Percentiles rank a stretch among this genome's conserved stretches.
Conservation (phyloP, 2,797 vertebrate genomes). For the Serranus cabrilla region DNA sequence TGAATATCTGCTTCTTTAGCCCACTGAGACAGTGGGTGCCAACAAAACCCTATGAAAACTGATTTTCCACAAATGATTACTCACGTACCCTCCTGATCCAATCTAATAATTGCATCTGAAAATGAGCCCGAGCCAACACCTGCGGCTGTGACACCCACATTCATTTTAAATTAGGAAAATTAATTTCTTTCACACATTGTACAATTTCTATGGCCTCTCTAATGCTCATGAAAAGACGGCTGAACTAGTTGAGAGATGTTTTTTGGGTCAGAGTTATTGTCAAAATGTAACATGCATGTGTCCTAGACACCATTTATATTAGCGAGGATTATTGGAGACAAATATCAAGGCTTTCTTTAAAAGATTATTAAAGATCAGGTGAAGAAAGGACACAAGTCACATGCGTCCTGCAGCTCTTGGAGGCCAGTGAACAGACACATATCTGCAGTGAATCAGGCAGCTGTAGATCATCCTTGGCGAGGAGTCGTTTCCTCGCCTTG, state of each 20-base stretch:
- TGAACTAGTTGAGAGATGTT: neutral
- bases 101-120: slow-evolving; percentile 68
- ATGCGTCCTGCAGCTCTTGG: slow-evolving; percentile 1
- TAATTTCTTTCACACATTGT: slow-evolving; percentile 40
- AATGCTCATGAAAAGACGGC: slow-evolving; percentile 1
- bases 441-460: slow-evolving; percentile 32
- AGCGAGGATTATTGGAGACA: neutral
- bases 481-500: neutral
- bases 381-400: slow-evolving; percentile 4
- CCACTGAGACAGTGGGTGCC: slow-evolving; percentile 37
- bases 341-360: slow-evolving; percentile 1
- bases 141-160: slow-evolving; percentile 44
- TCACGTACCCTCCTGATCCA: slow-evolving; percentile 53
- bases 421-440: slow-evolving; percentile 13
- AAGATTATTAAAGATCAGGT: slow-evolving; percentile 7
- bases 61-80: slow-evolving; percentile 66
- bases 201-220: slow-evolving; percentile 14
- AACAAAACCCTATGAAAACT: slow-evolving; percentile 55
- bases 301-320: neutral
- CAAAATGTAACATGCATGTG: neutral
- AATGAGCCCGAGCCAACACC: slow-evolving; percentile 58
- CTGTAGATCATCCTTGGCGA: slow-evolving; percentile 38
- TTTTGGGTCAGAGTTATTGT: neutral
- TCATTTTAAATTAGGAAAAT: slow-evolving; percentile 49
- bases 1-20: slow-evolving; percentile 43